phyloP scores from a whole-genome alignment of 2,888 invertebrate genomes.

The Ptilodon capucinus region DNA sequence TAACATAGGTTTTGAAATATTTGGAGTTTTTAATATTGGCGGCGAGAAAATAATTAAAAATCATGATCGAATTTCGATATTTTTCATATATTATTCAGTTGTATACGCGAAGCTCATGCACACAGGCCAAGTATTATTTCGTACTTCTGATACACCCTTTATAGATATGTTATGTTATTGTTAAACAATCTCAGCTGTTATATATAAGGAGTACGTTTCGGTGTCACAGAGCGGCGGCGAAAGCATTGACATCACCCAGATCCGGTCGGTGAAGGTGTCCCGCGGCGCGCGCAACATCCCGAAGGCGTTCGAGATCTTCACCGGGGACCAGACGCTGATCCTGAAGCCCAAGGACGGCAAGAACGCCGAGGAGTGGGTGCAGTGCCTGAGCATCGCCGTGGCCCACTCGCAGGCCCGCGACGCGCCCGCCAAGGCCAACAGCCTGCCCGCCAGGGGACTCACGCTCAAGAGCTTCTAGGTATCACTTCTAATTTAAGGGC shows the following conservation, averaged over 20 bases:
- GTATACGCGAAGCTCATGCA: no score
- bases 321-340: slow-evolving; percentile 94
- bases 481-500: no score
- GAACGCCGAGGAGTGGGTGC: slow-evolving; percentile 98
- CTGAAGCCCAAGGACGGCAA: slow-evolving; percentile 97
- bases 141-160: no score
- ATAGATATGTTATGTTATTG: no score
- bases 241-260: slow-evolving; percentile 95
- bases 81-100: no score
- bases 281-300: slow-evolving; percentile 95
- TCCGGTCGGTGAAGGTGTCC: slow-evolving; percentile 96
- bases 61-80: no score
- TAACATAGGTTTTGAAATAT: no score
- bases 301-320: slow-evolving; percentile 98
- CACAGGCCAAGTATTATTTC: no score
- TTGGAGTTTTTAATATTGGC: no score
- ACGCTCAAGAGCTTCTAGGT: slow-evolving; percentile 72
- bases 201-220: no score
- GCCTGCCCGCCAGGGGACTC: slow-evolving; percentile 73
- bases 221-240: slow-evolving; percentile 92
- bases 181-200: no score
- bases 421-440: slow-evolving; percentile 76
- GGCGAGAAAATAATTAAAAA: no score
- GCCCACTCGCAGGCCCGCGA: slow-evolving; percentile 91
- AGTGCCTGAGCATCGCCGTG: slow-evolving; percentile 95